Base-by-base conservation (phyloP, 2,888 invertebrate species). In the Eumerus sabulonum region DNA sequence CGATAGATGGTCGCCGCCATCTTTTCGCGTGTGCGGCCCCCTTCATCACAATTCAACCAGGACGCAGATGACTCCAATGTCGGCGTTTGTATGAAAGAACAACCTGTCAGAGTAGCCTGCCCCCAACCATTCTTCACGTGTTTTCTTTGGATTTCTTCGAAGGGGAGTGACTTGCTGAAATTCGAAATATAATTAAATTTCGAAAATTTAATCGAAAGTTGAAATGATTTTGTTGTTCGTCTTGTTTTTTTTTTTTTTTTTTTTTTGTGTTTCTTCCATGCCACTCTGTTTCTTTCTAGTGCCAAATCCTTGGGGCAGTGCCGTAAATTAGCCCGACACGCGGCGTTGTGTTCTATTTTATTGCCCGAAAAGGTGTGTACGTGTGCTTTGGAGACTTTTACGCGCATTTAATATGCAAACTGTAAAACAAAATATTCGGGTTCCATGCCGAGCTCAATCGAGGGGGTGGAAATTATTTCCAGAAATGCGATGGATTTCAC, bases 201-300 rank as follows among this genome's bases (percentile, higher is more conserved):
- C 48, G 71, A 63, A 71, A 71, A 71, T 71, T 63, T 71, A 71
- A 71, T 71, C 71, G 62, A 63, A 71, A 71, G 62, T 71, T 71
- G 62, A 71, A 71, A 63, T 71, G 71, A 63, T 71, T 71, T 62
- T 27, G 27, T 27, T 27, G 27, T 27, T 27, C 27, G 7, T 27
- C 27, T 27, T 7, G 7, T 27, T 7, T 27, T 27, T 27, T 7
- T 2, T 27, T 7, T 27, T 27, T 27, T 7, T 7, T 7, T 7
- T 7, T 2, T 7, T 27, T 27, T 7, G 27, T 27, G 27, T 27
- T 27, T 7, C 27, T 27, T 27, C 2, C 27, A 27, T 27, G n/a
- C n/a, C n/a, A n/a, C n/a, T n/a, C n/a, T n/a, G n/a, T 27, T 27
- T 27, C 27, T 7, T 62, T 62, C 14, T 27, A 42, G n/a, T n/a